phyloP scores from a whole-genome alignment of 2,888 invertebrate species.

The Melangyna quadrimaculata region DNA sequence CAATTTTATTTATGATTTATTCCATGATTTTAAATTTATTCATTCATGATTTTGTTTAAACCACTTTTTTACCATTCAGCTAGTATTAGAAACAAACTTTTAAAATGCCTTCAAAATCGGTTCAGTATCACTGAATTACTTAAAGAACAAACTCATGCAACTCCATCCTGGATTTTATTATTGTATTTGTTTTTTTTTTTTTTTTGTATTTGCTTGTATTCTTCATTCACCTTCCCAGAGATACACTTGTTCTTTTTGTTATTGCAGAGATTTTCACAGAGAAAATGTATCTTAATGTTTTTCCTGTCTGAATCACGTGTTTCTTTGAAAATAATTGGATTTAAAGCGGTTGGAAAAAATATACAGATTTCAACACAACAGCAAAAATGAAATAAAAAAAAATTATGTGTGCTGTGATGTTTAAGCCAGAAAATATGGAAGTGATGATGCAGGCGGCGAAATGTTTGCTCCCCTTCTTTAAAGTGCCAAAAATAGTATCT shows the following conservation, averaged over 20 bases:
- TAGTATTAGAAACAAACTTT: too few relatives aligned
- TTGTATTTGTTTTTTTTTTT: not conserved
- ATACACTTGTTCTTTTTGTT: not conserved
- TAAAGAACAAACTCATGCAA: not conserved
- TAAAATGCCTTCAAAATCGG: too few relatives aligned
- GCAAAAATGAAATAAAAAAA: not conserved
- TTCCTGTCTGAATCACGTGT: slow-evolving; percentile 45
- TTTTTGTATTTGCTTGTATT: too few relatives aligned
- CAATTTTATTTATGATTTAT: too few relatives aligned
- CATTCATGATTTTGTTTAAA: too few relatives aligned
- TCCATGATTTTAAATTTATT: too few relatives aligned
- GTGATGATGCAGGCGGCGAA: not conserved
- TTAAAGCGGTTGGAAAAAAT: slow-evolving; percentile 6
- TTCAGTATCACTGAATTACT: too few relatives aligned
- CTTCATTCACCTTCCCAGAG: not conserved
- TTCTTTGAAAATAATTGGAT: slow-evolving; percentile 42
- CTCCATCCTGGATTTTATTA: not conserved
- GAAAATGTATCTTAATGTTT: slow-evolving; percentile 20
- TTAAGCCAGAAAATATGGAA: slow-evolving; percentile 6
- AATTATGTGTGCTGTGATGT: not conserved
- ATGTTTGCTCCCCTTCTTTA: not conserved
- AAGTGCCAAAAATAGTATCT: slow-evolving; percentile 19
- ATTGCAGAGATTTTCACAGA: slow-evolving; percentile 20
- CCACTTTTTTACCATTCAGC: too few relatives aligned
- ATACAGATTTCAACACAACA: not conserved